Percentiles rank a stretch among this genome's conserved stretches.
These are phyloP conservation scores for Campoplex capitator DNA, from an alignment of 2,888 invertebrate species.

Conservation along the genomic window DNA sequence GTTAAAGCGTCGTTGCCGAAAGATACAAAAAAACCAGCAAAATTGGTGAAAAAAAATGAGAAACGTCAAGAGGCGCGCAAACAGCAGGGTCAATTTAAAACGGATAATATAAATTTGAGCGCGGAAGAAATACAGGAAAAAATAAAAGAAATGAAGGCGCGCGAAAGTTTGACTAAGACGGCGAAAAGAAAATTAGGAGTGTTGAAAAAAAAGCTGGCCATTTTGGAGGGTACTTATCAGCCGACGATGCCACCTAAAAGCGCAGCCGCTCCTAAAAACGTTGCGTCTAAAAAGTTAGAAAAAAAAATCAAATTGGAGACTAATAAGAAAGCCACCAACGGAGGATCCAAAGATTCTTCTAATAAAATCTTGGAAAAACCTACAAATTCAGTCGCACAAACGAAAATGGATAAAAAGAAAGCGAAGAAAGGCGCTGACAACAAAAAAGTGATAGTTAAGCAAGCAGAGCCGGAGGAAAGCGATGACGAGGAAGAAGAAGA, in stretches of 20 bases:
- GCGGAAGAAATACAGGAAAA: conserved; percentile 70
- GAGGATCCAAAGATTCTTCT: background rate
- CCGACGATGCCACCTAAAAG: background rate
- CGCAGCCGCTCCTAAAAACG: background rate
- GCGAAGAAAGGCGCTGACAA: conserved; percentile 10
- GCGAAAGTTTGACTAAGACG: conserved; percentile 73
- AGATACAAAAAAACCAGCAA: conserved; percentile 8
- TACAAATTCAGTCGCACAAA: background rate
- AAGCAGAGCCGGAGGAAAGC: conserved; percentile 50
- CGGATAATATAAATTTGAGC: conserved; percentile 27
- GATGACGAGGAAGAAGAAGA: conserved; percentile 43
- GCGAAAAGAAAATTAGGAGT: conserved; percentile 73
- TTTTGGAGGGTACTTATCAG: conserved; percentile 57
- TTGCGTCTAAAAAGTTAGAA: background rate
- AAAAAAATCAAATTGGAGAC: background rate
- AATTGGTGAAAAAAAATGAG: conserved; percentile 19
- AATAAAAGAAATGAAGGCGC: conserved; percentile 72
- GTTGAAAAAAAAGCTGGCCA: conserved; percentile 72
- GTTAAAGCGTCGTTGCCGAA: background rate
- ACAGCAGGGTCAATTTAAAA: conserved; percentile 55
- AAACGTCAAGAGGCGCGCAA: conserved; percentile 54
- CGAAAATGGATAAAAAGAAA: conserved; percentile 17
- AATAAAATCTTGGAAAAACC: background rate
- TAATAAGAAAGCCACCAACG: background rate
- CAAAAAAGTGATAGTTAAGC: conserved; percentile 47